A percentile compares a stretch with the other conserved stretches of the same genome.
These are phyloP conservation scores for Reticulitermes lucifugus DNA, from an alignment of 2,888 invertebrate species.

Conservation along the genomic window DNA sequence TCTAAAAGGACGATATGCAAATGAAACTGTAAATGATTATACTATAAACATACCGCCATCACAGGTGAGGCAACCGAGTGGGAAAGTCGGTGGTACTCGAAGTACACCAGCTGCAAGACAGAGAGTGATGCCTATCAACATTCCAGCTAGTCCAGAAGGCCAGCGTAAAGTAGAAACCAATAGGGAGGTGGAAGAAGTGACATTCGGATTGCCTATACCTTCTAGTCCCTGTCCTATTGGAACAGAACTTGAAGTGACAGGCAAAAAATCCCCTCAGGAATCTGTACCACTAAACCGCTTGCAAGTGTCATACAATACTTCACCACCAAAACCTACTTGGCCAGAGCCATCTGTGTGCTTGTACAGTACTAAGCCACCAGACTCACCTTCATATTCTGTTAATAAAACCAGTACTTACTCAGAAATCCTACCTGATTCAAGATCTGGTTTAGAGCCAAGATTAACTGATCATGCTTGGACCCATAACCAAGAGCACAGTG, in stretches of 20 bases:
- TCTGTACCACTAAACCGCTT: constrained; percentile 55
- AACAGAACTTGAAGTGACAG: background rate
- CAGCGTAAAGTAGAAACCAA: constrained; percentile 26
- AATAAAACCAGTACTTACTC: background rate
- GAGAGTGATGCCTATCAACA: constrained; percentile 69
- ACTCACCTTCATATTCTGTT: background rate
- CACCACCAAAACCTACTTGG: constrained; percentile 64
- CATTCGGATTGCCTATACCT: constrained; percentile 16
- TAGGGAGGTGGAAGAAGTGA: constrained; percentile 4
- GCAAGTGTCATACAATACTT: constrained; percentile 62
- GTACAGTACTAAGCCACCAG: background rate
- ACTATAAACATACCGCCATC: background rate
- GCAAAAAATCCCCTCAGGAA: constrained; percentile 4
- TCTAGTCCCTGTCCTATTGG: background rate
- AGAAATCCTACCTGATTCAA: background rate
- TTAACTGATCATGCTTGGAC: background rate
- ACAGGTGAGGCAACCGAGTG: constrained; percentile 14
- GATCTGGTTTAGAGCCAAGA: background rate
- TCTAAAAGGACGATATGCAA: constrained; percentile 67
- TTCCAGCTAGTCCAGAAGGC: constrained; percentile 63
- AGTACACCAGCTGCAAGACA: constrained; percentile 69
- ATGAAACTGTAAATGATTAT: constrained; percentile 60
- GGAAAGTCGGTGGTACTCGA: constrained; percentile 55
- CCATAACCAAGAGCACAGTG: background rate
- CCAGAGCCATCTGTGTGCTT: constrained; percentile 55